Conservation (phyloP, 2,797 vertebrate species). For the Acestrorhynchus altus region DNA sequence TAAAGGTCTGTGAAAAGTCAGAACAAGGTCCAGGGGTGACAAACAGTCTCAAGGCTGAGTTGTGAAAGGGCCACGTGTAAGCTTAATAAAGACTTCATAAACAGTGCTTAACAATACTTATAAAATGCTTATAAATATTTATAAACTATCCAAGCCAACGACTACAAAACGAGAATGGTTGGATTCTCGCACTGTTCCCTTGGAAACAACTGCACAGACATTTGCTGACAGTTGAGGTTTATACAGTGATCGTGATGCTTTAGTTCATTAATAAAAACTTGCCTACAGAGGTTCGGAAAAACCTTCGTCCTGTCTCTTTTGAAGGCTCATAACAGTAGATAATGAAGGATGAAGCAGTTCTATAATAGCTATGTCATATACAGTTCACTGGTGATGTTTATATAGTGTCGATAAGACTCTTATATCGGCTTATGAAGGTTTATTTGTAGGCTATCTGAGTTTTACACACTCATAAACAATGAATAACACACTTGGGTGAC, state of each 20-base stretch:
- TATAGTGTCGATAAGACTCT: constrained; percentile 5
- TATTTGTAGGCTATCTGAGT: too few relatives aligned
- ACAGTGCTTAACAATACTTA: constrained; percentile 7
- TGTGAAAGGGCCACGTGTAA: not conserved
- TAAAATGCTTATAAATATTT: constrained; percentile 24
- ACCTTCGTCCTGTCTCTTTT: not conserved
- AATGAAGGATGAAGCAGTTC: not conserved
- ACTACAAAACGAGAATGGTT: constrained; percentile 9
- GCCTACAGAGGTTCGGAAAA: not conserved
- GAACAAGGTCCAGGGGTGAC: not conserved
- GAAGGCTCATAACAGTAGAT: not conserved
- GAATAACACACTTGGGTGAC: too few relatives aligned
- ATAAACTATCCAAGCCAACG: constrained; percentile 17
- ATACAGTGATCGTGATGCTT: not conserved
- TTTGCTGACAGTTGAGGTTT: not conserved
- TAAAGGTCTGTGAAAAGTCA: constrained; percentile 21
- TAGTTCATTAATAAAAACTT: constrained; percentile 5
- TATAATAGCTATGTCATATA: not conserved
- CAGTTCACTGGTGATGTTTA: not conserved
- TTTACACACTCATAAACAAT: too few relatives aligned
- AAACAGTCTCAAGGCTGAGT: not conserved
- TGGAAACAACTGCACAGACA: not conserved
- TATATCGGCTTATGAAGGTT: not conserved
- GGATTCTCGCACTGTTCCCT: not conserved
- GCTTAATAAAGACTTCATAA: constrained; percentile 3